Evolutionary conservation across 2,888 invertebrate genomes (phyloP).

Genomic region (Drosophila colorata): DNA sequence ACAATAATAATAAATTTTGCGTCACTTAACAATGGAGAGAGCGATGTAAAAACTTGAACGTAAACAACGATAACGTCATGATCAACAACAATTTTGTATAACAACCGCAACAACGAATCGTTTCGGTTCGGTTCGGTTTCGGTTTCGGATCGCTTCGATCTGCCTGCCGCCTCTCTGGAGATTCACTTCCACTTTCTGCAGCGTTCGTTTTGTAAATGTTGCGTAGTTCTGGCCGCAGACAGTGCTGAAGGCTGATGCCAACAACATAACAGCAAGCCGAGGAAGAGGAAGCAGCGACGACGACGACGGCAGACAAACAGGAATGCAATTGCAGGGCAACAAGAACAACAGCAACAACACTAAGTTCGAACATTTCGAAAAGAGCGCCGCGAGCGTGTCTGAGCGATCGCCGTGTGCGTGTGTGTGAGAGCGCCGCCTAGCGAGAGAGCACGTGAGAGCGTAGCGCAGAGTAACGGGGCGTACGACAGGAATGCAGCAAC

Average conservation of each 20-base stretch:
- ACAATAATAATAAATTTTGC: constrained; percentile 14
- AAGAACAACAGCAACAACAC: constrained; percentile 25
- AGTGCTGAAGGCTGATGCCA: constrained; percentile 32
- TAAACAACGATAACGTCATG: constrained; percentile 55
- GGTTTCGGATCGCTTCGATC: constrained; percentile 35
- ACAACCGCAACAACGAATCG: constrained; percentile 16
- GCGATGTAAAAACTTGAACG: constrained; percentile 43
- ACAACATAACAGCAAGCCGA: constrained; percentile 27
- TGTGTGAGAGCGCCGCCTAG: neutral
- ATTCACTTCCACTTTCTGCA: constrained; percentile 82
- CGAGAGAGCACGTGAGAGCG: constrained; percentile 17
- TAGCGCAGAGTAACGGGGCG: constrained; percentile 56
- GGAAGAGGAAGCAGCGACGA: constrained; percentile 47
- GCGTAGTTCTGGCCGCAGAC: constrained; percentile 71
- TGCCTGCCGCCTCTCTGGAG: constrained; percentile 49
- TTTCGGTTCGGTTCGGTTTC: constrained; percentile 9
- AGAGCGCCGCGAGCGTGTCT: constrained; percentile 14
- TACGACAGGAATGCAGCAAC: constrained; percentile 49
- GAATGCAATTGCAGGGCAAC: constrained; percentile 77
- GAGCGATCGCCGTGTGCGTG: constrained; percentile 20
- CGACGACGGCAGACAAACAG: constrained; percentile 60
- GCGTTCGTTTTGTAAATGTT: constrained; percentile 83
- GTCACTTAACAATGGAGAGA: constrained; percentile 16
- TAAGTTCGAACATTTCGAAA: constrained; percentile 19
- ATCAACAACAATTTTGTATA: constrained; percentile 40